Base-by-base conservation (phyloP, 2,797 vertebrate genomes). In the Echiichthys vipera region DNA sequence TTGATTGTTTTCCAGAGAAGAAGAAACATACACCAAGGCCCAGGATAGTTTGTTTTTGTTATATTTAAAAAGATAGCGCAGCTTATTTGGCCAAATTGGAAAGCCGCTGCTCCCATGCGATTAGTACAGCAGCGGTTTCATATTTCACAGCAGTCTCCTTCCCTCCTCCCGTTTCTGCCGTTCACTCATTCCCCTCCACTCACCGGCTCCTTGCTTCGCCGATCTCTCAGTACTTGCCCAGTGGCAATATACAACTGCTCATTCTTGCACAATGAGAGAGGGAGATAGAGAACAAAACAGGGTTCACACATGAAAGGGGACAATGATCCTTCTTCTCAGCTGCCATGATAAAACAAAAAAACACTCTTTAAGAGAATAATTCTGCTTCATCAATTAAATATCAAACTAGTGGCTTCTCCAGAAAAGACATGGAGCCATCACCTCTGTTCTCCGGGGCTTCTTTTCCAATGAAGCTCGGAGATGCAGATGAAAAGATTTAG, bases 231-330 rank as follows among this genome's bases (percentile, higher is more conserved):
- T 94, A 96, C 95, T 94, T 94, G 96, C 92, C 97, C 95, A 95
- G 92, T 96, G 95, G 96, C 92, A 96, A 99, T 96, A 96, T 95
- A 96, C 92, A 96, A 94, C 89, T 94, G 93, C 94, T 96, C 95
- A 92, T 95, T 99, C 97, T 98, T 96, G 94, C 80, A 92, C 92
- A 95, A 93, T 81, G 86, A 91, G 80, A 94, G 93, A 89, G 83
- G 69, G 81, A 88, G 87, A 85, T 71, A 77, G 76, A 92, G 85
- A 88, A 85, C 89, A 92, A 93, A 93, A 93, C 86, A 90, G 87
- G 87, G 89, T 93, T 93, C 91, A 94, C 83, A 93, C 90, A 91
- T 90, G 86, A 91, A 92, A 93, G 85, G 84, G 88, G 89, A 93
- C 89, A 89, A 89, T 77, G 83, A 88, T 90, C 78, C 81, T 83